Evolutionary conservation across 2,113 vertebrate genomes (phyloP), one percentile per base, ranked within the genome.

Genomic region (Columba livia): DNA sequence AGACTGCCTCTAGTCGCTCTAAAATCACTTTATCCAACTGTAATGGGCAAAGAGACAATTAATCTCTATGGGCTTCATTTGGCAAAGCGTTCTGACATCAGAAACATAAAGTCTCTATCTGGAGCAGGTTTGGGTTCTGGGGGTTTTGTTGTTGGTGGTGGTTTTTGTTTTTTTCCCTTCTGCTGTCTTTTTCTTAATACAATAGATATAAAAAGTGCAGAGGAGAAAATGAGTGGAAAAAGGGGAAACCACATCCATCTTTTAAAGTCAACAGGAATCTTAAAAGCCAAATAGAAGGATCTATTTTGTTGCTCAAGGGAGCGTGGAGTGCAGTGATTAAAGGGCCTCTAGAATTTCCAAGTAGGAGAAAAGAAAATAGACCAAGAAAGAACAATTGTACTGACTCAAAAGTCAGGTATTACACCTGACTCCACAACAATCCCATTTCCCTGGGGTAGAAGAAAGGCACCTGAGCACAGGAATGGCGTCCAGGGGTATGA

Each of bases 1-100:
- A 95, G 89, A 62, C 67, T 80, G 44, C 57, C 71, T 96, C 95
- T 74, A 93, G 91, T 89, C 66, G 92, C 85, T 67, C n/a, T 38
- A 80, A 88, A 97, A 85, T 87, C 20, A 15, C 88, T 94, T 86
- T 92, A 79, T 91, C 85, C 78, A 75, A 34, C 28, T 51, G 20
- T 79, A 96, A 91, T 75, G 70, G 92, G 74, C 73, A 85, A 75
- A 91, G 73, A 85, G 53, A 91, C 40, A 88, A 74, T 77, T 67
- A 66, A 65, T 50, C 40, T 94, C 71, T 58, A 8, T 16, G 72
- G 79, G 70, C 31, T 77, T 82, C 31, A 65, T 83, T 88, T 94
- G 77, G 69, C 65, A 92, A 70, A 90, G 42, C 6, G 10, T 78
- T 92, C 64, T 86, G 73, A 85, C 36, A 88, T 75, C 62, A 78